Conservation (phyloP, 1,140 invertebrate species). For the Lineus longissimus region DNA sequence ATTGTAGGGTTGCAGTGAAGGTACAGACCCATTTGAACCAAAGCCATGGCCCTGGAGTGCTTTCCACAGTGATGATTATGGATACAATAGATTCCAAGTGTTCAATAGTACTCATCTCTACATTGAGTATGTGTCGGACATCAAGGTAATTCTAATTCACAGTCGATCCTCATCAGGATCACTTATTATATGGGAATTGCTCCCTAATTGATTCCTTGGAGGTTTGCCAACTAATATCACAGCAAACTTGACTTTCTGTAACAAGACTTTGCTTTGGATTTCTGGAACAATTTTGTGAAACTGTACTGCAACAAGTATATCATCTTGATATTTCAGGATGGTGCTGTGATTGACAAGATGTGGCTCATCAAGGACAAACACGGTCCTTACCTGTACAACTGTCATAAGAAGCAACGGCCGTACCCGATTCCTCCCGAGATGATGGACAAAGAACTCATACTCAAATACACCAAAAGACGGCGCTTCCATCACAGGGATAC, state of each 20-base stretch:
- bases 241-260: no score
- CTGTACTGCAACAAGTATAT: no score
- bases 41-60: slow-evolving; percentile 73
- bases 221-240: no score
- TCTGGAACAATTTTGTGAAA: no score
- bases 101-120: slow-evolving; percentile 81
- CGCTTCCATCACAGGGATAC: no score
- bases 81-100: slow-evolving; percentile 79
- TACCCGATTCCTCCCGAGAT: neutral
- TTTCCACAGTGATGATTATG: slow-evolving; percentile 83
- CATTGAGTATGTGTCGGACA: slow-evolving; percentile 86
- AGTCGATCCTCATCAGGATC: no score
- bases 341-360: slow-evolving; percentile 37
- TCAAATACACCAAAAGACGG: no score
- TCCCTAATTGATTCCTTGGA: no score
- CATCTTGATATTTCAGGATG: slow-evolving; percentile 32
- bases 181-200: no score
- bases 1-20: slow-evolving; percentile 63
- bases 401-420: neutral
- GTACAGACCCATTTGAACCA: slow-evolving; percentile 57
- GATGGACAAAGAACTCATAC: no score
- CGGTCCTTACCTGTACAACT: slow-evolving; percentile 17
- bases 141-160: no score
- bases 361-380: slow-evolving; percentile 36
- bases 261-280: no score